These are phyloP conservation scores for Calliopum simillimum DNA, from an alignment of 2,888 invertebrate species.

Conservation along the genomic window DNA sequence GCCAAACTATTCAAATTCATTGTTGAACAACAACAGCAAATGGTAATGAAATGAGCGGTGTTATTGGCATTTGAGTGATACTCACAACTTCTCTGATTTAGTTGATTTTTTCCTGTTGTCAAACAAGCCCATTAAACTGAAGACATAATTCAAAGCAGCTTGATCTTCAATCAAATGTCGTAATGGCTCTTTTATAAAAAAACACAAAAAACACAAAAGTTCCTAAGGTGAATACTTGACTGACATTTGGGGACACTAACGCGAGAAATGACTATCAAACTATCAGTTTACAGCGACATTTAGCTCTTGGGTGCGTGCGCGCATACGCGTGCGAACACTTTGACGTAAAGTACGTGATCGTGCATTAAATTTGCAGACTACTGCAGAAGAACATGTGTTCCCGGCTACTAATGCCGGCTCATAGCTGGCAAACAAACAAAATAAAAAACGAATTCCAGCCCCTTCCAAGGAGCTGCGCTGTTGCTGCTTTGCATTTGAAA, in stretches of 20 bases:
- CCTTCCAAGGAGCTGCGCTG: slow-evolving; percentile 25
- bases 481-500: slow-evolving; percentile 61
- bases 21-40: no score
- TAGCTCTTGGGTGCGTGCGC: slow-evolving; percentile 21
- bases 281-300: neutral
- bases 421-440: slow-evolving; percentile 31
- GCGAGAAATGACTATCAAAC: slow-evolving; percentile 29
- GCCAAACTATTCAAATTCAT: no score
- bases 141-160: no score
- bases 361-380: slow-evolving; percentile 58
- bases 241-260: slow-evolving; percentile 49
- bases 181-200: slow-evolving; percentile 36
- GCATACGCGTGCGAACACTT: slow-evolving; percentile 46
- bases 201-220: no score
- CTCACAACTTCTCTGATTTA: no score
- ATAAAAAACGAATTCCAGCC: neutral
- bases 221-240: slow-evolving; percentile 49
- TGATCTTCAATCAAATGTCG: no score
- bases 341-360: slow-evolving; percentile 54
- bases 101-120: no score
- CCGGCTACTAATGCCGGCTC: slow-evolving; percentile 58
- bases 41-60: no score
- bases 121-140: no score
- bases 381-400: slow-evolving; percentile 62
- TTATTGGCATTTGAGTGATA: no score